Evolutionary conservation across 2,888 invertebrate genomes (phyloP).

Genomic region (Electrophaes corylata): DNA sequence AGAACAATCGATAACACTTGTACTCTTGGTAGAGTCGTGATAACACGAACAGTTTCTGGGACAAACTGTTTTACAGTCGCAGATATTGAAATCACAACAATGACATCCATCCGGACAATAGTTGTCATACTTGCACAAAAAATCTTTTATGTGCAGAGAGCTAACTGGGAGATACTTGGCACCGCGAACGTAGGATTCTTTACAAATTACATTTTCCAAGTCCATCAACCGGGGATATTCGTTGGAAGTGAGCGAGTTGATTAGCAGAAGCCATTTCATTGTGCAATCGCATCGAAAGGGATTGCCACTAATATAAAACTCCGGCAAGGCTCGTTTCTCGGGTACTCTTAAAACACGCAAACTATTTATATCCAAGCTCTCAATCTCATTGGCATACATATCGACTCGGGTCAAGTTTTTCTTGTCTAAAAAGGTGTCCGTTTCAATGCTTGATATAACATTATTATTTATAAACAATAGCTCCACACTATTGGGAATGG

Average conservation of each 20-base stretch:
- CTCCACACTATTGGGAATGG: conserved; percentile 94
- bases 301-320: conserved; percentile 96
- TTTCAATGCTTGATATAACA: conserved; percentile 90
- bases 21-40: conserved; percentile 96
- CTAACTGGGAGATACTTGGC: conserved; percentile 91
- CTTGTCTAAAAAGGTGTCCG: conserved; percentile 94
- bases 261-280: conserved; percentile 97
- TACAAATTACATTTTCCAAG: conserved; percentile 93
- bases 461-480: conserved; percentile 95
- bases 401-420: conserved; percentile 93
- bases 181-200: conserved; percentile 92
- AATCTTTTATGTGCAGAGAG: conserved; percentile 91
- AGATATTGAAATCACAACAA: conserved; percentile 97
- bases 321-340: conserved; percentile 89
- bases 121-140: conserved; percentile 94
- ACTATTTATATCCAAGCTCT: conserved; percentile 92
- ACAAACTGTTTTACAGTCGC: conserved; percentile 97
- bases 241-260: conserved; percentile 92
- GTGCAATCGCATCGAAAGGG: conserved; percentile 97
- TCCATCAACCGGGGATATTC: conserved; percentile 95
- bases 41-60: conserved; percentile 97
- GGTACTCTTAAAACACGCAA: conserved; percentile 89
- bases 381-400: conserved; percentile 94
- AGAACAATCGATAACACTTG: conserved; percentile 96
- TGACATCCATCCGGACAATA: conserved; percentile 96